Base-by-base conservation (phyloP, 1,140 invertebrate species). In the Ips typographus region DNA sequence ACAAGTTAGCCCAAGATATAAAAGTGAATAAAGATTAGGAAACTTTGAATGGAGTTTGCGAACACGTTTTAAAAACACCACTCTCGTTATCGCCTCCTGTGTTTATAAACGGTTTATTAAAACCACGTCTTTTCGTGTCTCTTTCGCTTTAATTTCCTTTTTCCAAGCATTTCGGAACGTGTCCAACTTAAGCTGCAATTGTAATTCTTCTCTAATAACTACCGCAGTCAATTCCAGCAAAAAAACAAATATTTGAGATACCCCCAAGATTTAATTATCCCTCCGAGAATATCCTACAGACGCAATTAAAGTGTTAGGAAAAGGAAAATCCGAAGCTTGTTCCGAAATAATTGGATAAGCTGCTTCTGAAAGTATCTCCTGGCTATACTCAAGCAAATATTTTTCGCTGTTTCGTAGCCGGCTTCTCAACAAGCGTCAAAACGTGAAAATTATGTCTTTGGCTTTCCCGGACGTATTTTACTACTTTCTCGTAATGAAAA, bases 261-360 rank as follows among this genome's bases (percentile, higher is more conserved):
- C 42, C 40, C 42, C 57, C 57, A 8, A 59, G 57, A 59, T 59
- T 59, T 59, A 59, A 59, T 59, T 59, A 63, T 63, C 61, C 47
- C 47, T 40, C 38, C 8, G 57, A 59, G 39, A 59, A 59, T 41
- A n/a, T 6, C 6, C 40, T n/a, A 59, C 57, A 59, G 57, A 42
- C 57, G 57, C 57, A 59, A 59, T 59, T 59, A 59, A 59, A 59
- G 57, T 59, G 57, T 59, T 59, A 59, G 61, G 52, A 66, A 58
- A 66, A 66, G 39, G 37, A 66, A 55, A 40, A 22, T n/a, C 38
- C 22, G 39, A 64, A 55, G 62, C 39, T 66, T 58, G 53, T 58
- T 47, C 7, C 22, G 37, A 42, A 49, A 66, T 66, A 66, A 66
- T 66, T 66, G 64, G 64, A 66, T 66, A 66, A 66, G 38, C 64